Percentiles rank a stretch among this genome's conserved stretches.
Evolutionary conservation across 2,113 vertebrate species (phyloP).

Genomic region (Rissa tridactyla): DNA sequence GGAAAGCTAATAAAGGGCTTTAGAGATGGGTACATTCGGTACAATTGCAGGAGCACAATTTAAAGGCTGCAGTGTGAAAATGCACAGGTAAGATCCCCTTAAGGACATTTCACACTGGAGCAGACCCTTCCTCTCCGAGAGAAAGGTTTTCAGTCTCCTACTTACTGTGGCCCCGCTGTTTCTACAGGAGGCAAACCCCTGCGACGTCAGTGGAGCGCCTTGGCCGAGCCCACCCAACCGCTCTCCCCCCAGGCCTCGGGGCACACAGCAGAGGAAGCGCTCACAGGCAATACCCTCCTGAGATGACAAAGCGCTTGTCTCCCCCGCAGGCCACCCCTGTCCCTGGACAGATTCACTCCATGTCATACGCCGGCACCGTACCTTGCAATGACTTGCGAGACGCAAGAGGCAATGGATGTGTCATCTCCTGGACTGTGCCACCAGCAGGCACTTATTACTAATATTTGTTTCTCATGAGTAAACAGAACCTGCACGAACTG

Average conservation of each 20-base stretch:
- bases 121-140: not conserved
- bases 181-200: not conserved
- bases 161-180: accelerated
- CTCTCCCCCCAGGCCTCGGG: not conserved
- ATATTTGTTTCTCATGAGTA: not conserved
- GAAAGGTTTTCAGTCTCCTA: not conserved
- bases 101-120: not conserved
- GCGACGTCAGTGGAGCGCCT: not conserved
- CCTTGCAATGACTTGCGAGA: not conserved
- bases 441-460: not conserved
- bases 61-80: not conserved
- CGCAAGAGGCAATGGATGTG: not conserved
- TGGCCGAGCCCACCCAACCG: accelerated
- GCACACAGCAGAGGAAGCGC: not conserved
- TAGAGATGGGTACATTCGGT: not conserved
- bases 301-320: not conserved
- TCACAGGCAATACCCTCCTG: not conserved
- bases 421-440: not conserved
- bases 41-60: not conserved
- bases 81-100: not conserved
- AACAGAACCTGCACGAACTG: not conserved
- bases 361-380: accelerated
- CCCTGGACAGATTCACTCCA: not conserved
- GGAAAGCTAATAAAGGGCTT: not conserved
- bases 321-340: not conserved